Conservation (phyloP, 2,113 vertebrate genomes). For the Hippocampus mohnikei region DNA sequence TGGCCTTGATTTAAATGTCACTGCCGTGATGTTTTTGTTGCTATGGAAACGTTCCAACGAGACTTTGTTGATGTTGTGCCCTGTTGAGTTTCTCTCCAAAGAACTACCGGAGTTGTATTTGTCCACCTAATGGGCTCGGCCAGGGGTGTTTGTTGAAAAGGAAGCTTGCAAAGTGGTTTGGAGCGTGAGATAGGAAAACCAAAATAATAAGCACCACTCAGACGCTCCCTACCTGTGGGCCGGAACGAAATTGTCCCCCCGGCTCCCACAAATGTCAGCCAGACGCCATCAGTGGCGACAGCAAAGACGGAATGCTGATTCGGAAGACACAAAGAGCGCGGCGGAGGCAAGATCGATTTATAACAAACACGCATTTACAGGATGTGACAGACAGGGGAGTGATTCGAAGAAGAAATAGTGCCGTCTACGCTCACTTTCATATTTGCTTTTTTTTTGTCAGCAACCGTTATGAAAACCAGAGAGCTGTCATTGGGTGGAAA, state of each 20-base stretch:
- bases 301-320: slow-evolving; percentile 56
- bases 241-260: slow-evolving; percentile 29
- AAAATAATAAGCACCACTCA: slow-evolving; percentile 25
- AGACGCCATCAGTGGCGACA: slow-evolving; percentile 35
- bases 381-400: neutral
- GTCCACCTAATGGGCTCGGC: slow-evolving; percentile 11
- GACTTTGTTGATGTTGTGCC: slow-evolving; percentile 22
- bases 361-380: neutral
- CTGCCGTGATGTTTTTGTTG: slow-evolving; percentile 30
- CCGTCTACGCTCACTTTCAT: too few relatives aligned
- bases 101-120: slow-evolving; percentile 12
- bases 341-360: neutral
- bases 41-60: slow-evolving; percentile 31
- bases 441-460: too few relatives aligned
- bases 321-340: slow-evolving; percentile 13
- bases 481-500: too few relatives aligned
- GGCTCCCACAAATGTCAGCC: slow-evolving; percentile 58
- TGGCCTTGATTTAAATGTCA: slow-evolving; percentile 49
- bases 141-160: slow-evolving; percentile 20
- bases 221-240: slow-evolving; percentile 21
- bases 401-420: too few relatives aligned
- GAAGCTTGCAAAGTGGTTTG: neutral
- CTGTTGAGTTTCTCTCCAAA: slow-evolving; percentile 16
- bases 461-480: too few relatives aligned
- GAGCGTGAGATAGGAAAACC: slow-evolving; percentile 3